Evolutionary conservation across 1,140 invertebrate genomes (phyloP).

Genomic region (Pseudachorutes palmiensis): DNA sequence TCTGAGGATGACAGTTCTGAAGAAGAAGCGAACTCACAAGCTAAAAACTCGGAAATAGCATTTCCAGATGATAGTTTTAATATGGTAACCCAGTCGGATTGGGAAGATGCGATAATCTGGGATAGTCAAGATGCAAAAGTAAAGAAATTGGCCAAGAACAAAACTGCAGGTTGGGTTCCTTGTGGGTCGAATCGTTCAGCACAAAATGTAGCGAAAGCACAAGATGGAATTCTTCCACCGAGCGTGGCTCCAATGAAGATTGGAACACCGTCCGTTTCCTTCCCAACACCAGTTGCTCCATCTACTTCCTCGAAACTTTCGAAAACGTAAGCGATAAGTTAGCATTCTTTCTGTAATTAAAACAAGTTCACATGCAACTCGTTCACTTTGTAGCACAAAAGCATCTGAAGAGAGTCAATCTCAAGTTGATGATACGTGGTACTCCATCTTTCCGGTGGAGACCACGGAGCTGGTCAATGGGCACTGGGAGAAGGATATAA

Average conservation of each 20-base stretch:
- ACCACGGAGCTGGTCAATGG: slow-evolving; percentile 92
- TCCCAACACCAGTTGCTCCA: background rate
- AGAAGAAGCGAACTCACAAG: background rate
- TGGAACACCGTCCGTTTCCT: background rate
- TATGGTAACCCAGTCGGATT: slow-evolving; percentile 90
- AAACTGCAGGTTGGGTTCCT: slow-evolving; percentile 90
- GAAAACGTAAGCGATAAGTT: background rate
- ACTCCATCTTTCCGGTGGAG: slow-evolving; percentile 95
- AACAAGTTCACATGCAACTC: too few species aligned
- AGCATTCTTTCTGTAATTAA: background rate
- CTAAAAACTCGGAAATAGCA: background rate
- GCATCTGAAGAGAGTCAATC: background rate
- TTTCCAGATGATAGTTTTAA: slow-evolving; percentile 83
- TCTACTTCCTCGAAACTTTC: background rate
- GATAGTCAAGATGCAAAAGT: slow-evolving; percentile 92
- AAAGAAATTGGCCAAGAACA: slow-evolving; percentile 64
- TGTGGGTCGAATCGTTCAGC: slow-evolving; percentile 85
- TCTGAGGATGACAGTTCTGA: background rate
- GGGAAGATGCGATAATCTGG: slow-evolving; percentile 97
- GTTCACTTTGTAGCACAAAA: background rate
- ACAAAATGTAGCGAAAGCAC: slow-evolving; percentile 57
- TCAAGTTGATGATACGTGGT: slow-evolving; percentile 75
- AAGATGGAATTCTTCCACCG: background rate
- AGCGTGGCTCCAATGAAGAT: background rate
- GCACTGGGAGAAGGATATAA: slow-evolving; percentile 94